Percentiles rank a stretch among this genome's conserved stretches.
These are phyloP conservation scores for Dasyprocta punctata DNA, from an alignment of 2,113 vertebrate species.

Conservation along the genomic window DNA sequence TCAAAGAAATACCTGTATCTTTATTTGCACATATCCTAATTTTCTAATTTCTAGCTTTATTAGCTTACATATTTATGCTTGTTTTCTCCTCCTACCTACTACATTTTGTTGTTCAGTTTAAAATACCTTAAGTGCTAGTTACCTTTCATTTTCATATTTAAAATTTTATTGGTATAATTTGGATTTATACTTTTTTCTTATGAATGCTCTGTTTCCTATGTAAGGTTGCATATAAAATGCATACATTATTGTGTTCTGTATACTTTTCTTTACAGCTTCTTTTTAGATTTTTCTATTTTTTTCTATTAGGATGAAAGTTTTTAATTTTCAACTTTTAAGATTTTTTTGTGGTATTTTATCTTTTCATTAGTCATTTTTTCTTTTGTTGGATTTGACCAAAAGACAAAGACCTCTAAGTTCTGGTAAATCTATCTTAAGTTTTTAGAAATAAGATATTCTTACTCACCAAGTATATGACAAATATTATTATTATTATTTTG, in stretches of 20 bases:
- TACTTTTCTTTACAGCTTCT: background rate
- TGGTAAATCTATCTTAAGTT: background rate
- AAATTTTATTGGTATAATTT: background rate
- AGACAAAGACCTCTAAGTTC: background rate
- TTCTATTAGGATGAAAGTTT: background rate
- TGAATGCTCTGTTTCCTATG: background rate
- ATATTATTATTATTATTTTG: too few relatives aligned
- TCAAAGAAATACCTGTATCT: background rate
- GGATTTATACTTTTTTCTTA: background rate
- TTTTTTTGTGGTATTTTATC: background rate
- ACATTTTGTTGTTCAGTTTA: background rate
- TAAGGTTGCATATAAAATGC: background rate
- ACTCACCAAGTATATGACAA: background rate
- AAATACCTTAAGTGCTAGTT: background rate
- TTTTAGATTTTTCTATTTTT: slow-evolving; percentile 7
- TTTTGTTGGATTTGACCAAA: background rate
- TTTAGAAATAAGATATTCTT: background rate
- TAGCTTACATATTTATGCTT: background rate
- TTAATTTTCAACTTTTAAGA: background rate
- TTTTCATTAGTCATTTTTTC: background rate
- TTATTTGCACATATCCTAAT: background rate
- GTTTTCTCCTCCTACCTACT: background rate
- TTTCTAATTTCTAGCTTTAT: background rate
- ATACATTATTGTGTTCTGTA: background rate
- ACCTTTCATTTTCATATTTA: background rate